A percentile compares a stretch with the other conserved stretches of the same genome.
phyloP scores from a whole-genome alignment of 2,797 vertebrate species.

The Danio albolineatus region DNA sequence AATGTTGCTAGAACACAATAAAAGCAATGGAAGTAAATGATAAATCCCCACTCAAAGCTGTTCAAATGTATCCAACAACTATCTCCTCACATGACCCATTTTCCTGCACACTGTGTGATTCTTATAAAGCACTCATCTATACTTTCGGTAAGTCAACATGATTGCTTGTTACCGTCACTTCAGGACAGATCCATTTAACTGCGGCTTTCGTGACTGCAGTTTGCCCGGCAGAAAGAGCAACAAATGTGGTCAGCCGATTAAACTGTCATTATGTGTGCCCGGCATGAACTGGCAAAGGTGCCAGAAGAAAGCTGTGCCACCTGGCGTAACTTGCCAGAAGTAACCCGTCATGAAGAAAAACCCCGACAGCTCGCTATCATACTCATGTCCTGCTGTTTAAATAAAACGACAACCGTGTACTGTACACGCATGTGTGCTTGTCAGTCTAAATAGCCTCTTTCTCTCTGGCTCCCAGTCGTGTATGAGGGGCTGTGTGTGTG shows the following conservation, averaged over 20 bases:
- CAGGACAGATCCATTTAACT: constrained; percentile 23
- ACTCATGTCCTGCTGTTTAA: constrained; percentile 23
- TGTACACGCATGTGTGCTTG: constrained; percentile 33
- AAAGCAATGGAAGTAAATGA: too few relatives aligned
- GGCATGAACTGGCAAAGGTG: constrained; percentile 41
- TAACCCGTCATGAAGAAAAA: constrained; percentile 43
- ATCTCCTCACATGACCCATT: not conserved
- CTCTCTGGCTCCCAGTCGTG: constrained; percentile 3
- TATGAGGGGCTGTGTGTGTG: constrained; percentile 33
- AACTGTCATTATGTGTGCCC: constrained; percentile 70
- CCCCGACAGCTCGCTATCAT: constrained; percentile 17
- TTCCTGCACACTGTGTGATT: not conserved
- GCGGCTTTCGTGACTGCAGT: constrained; percentile 62
- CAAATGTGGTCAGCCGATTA: constrained; percentile 77
- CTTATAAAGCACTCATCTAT: constrained; percentile 13
- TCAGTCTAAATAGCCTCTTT: constrained; percentile 47
- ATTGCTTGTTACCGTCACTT: constrained; percentile 64
- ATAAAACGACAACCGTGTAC: constrained; percentile 24
- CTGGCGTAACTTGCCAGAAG: constrained; percentile 50
- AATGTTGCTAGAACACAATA: too few relatives aligned
- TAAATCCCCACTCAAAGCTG: too few relatives aligned
- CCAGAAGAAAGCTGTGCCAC: constrained; percentile 55
- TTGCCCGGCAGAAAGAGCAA: constrained; percentile 67
- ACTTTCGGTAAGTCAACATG: constrained; percentile 32
- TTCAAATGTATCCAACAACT: too few relatives aligned